phyloP scores from a whole-genome alignment of 2,113 vertebrate species.

The Crotalus viridis region DNA sequence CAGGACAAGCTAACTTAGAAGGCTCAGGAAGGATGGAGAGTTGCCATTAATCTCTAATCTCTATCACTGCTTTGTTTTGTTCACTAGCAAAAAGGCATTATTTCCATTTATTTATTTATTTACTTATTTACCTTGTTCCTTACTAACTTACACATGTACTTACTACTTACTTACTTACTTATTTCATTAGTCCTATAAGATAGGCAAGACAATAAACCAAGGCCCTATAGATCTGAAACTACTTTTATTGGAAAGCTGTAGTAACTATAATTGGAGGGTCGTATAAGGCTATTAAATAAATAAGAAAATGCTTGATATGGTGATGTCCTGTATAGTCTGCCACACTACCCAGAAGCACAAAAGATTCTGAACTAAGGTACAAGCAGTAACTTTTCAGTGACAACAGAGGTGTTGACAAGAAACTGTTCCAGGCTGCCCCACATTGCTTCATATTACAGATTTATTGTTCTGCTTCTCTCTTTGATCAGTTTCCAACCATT shows the following conservation, averaged over 20 bases:
- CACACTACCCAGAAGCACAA: neutral
- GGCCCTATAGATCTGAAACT: neutral
- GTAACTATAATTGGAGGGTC: neutral
- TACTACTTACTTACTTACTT: neutral
- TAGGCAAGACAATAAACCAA: neutral
- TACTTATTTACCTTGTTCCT: neutral
- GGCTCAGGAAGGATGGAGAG: neutral
- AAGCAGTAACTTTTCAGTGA: neutral
- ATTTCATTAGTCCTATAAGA: neutral
- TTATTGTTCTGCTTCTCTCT: neutral
- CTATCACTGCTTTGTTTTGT: neutral
- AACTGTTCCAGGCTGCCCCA: neutral
- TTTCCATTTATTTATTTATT: neutral
- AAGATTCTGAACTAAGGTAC: neutral
- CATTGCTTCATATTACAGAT: neutral
- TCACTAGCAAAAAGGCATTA: neutral
- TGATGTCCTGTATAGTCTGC: neutral
- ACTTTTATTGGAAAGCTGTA: neutral
- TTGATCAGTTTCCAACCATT: too few relatives aligned
- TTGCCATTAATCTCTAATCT: neutral
- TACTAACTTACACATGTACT: too few relatives aligned
- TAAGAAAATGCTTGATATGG: neutral
- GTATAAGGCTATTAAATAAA: neutral
- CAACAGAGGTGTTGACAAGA: neutral
- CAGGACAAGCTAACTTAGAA: neutral